phyloP scores from a whole-genome alignment of 2,888 invertebrate genomes.

The Tachina grossa region DNA sequence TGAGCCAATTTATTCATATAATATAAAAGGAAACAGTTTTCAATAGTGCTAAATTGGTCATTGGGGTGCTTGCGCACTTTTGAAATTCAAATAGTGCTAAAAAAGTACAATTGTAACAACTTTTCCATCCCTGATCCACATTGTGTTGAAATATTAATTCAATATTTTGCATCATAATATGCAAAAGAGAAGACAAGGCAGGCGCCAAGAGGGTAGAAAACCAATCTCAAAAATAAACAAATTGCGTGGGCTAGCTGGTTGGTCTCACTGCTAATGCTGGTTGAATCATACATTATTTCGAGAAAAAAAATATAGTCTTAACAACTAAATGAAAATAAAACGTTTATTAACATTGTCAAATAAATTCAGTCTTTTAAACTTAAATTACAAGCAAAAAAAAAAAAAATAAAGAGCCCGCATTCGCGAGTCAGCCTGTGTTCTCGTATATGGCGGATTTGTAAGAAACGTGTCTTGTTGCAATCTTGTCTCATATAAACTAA shows the following conservation, averaged over 20 bases:
- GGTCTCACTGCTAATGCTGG: background rate
- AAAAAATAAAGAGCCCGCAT: conserved; percentile 39
- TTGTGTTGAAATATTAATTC: conserved; percentile 35
- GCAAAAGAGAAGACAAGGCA: background rate
- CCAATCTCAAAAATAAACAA: conserved; percentile 30
- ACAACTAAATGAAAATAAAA: conserved; percentile 67
- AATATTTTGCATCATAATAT: conserved; percentile 32
- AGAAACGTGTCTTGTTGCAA: conserved; percentile 9
- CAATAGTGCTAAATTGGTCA: too few relatives aligned
- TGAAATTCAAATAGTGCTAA: too few relatives aligned
- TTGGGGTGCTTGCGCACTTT: too few relatives aligned
- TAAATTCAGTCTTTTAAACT: conserved; percentile 47
- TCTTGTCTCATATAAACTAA: background rate
- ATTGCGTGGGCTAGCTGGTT: conserved; percentile 45
- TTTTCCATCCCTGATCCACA: too few relatives aligned
- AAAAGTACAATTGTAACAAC: too few relatives aligned
- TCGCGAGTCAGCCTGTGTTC: background rate
- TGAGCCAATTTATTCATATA: too few relatives aligned
- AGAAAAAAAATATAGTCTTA: conserved; percentile 48
- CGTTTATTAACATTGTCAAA: conserved; percentile 67
- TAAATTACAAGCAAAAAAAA: conserved; percentile 32
- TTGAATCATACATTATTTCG: conserved; percentile 35
- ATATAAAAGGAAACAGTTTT: too few relatives aligned
- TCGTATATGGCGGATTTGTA: conserved; percentile 1
- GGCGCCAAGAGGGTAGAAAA: conserved; percentile 8